Base-by-base conservation (phyloP, 2,113 vertebrate genomes). In the Enhydra lutris region DNA sequence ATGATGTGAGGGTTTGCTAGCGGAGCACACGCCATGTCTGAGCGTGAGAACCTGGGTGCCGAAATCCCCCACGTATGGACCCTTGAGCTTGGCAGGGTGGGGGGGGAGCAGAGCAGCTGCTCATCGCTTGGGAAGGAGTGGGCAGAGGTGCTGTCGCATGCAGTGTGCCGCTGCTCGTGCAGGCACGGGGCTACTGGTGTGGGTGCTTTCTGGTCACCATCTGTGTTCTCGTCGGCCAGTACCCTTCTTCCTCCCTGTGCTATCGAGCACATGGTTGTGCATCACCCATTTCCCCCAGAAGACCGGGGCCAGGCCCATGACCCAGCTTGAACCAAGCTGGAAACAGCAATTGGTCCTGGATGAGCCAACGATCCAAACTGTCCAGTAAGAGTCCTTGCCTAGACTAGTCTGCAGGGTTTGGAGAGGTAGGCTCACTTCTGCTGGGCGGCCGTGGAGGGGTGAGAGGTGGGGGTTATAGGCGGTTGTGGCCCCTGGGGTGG, bases 121-220 rank as follows among this genome's bases (percentile, higher is more conserved):
- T 20, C 21, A 10, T 9, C 2, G 18, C 84, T 36, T 17, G 34
- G 63, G 84, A 15, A 47, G 17, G 24, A 11, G 12, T 15, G 63
- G 29, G 20, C 20, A 3, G 20, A 67, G 7, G 7, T 12, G 20
- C 61, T 7, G 21, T 69, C 21, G 21, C 4, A 5, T 18, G 47
- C 17, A 50, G 34, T 2, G 1, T 55, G 5, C 61, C 24, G 50
- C 63, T 42, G 2, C 61, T 14, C 2, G 6, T 0, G 4, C 24
- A 23, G 59, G 11, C 5, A 0, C 45, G 1, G 7, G 18, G 8
- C 8, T 6, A 10, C 20, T 17, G 26, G 14, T 34, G n/a, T 6
- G 78, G 36, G 14, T 0, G 2, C 36, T 71, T 45, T 20, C 14
- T 45, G 26, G 90, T n/a, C 34, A 50, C 29, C 36, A 3, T 26